These are phyloP conservation scores for Crotalus tigris DNA, from an alignment of 2,113 vertebrate species.

Conservation along the genomic window DNA sequence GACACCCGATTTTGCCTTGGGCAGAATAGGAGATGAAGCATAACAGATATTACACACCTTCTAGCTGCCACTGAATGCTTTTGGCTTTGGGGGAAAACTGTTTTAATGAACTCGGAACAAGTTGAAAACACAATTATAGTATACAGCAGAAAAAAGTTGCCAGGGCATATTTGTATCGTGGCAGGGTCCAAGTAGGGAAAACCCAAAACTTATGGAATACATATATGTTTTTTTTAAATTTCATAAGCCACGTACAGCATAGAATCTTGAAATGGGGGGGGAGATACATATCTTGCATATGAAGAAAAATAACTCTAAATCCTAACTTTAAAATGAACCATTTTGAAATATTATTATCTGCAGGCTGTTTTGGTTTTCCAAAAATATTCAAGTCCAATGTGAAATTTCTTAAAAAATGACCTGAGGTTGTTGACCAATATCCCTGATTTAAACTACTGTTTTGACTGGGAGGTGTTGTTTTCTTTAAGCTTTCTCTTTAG, in stretches of 20 bases:
- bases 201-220: background rate
- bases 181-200: background rate
- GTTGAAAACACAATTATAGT: background rate
- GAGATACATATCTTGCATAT: background rate
- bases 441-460: background rate
- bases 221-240: background rate
- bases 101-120: background rate
- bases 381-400: background rate
- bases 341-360: background rate
- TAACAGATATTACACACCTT: background rate
- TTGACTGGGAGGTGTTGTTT: background rate
- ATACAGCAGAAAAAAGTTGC: background rate
- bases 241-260: background rate
- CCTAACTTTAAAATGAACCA: background rate
- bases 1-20: background rate
- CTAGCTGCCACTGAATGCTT: background rate
- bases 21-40: background rate
- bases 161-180: background rate
- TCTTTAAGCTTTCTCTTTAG: background rate
- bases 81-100: background rate
- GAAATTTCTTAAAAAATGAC: background rate
- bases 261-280: background rate
- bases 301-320: background rate
- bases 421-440: background rate
- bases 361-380: background rate